A percentile compares a stretch with the other conserved stretches of the same genome.
Evolutionary conservation across 2,888 invertebrate species (phyloP).

Genomic region (Zootermopsis nevadensis): DNA sequence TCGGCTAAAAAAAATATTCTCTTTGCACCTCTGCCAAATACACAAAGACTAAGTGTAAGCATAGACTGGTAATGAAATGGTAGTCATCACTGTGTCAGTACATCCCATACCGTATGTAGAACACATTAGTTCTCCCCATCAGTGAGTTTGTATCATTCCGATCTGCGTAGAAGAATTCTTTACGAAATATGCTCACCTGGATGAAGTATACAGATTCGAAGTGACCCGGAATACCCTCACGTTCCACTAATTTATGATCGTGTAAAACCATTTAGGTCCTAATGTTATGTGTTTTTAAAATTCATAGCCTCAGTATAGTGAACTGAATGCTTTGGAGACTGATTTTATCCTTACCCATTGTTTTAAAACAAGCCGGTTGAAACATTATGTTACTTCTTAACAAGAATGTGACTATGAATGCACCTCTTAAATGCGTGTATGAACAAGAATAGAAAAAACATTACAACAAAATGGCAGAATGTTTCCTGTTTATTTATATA

Average conservation of each 20-base stretch:
- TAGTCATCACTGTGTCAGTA: too few relatives aligned
- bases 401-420: background rate
- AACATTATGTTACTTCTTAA: background rate
- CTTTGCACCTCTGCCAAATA: background rate
- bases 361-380: background rate
- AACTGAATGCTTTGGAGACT: background rate
- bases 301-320: background rate
- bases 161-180: background rate
- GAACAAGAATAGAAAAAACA: background rate
- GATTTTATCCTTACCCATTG: background rate
- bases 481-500: slow-evolving; percentile 5
- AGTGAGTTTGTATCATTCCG: too few relatives aligned
- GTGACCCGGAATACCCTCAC: background rate
- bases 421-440: background rate
- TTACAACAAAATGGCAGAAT: background rate
- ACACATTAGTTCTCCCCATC: too few relatives aligned
- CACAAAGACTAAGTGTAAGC: background rate
- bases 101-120: too few relatives aligned
- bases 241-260: background rate
- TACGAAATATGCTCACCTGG: background rate
- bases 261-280: background rate
- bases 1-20: background rate
- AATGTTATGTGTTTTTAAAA: background rate
- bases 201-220: background rate
- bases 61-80: too few relatives aligned